phyloP scores from a whole-genome alignment of 2,113 vertebrate species.

The Thryonomys swinderianus region DNA sequence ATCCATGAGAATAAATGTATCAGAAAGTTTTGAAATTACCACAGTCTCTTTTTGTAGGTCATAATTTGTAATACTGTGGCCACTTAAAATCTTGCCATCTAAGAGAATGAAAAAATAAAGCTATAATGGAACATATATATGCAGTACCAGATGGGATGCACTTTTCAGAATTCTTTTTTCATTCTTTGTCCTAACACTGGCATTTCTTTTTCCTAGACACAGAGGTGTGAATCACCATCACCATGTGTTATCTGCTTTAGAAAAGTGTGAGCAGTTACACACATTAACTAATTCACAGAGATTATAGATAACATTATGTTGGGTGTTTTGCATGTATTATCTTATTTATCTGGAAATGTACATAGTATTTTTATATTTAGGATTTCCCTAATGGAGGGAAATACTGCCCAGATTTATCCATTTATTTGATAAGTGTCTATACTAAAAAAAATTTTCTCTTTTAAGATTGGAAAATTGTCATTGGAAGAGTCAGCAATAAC shows the following conservation, averaged over 20 bases:
- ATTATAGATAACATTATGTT: neutral
- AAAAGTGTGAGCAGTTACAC: conserved; percentile 39
- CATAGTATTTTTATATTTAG: neutral
- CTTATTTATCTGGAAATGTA: conserved; percentile 39
- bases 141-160: conserved; percentile 27
- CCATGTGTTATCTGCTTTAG: conserved; percentile 9
- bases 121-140: neutral
- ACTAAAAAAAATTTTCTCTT: neutral
- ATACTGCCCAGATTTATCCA: neutral
- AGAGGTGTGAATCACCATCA: conserved; percentile 56
- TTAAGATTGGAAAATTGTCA: neutral
- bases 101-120: conserved; percentile 45
- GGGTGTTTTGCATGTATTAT: neutral
- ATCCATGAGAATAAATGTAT: conserved; percentile 4
- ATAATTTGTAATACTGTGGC: neutral
- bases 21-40: conserved; percentile 6
- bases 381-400: neutral
- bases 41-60: neutral
- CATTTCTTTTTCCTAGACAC: conserved; percentile 51
- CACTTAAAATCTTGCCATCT: conserved; percentile 43
- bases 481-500: neutral
- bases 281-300: neutral
- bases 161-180: conserved; percentile 52
- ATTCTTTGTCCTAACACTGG: conserved; percentile 57
- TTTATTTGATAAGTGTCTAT: neutral